Evolutionary conservation across 2,797 vertebrate genomes (phyloP), one percentile per base, ranked within the genome.

Genomic region (Pogoniulus pusillus): DNA sequence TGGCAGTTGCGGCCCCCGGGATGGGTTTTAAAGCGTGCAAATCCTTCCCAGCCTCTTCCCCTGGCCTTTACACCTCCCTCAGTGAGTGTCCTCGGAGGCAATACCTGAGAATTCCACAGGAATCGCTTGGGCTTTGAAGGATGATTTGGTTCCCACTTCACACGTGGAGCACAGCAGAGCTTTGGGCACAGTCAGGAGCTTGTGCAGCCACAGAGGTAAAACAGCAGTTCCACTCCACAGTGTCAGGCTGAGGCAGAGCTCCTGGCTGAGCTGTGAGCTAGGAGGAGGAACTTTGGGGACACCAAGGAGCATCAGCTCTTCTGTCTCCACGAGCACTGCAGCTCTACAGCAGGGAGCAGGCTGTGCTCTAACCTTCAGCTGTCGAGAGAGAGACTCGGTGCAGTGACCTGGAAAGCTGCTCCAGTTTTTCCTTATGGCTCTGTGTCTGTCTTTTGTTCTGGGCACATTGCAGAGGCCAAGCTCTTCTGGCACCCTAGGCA

Each of bases 81-180:
- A 9, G 43, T 2, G 6, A 39, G 18, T 13, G 18, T 16, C 2
- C 18, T 19, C 66, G 20, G 51, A 39, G 34, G 51, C n/a, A 54
- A 26, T 47, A 26, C 37, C 12, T 18, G 29, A 51, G 75, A 29
- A 3, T 74, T 64, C 24, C 20, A 0, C 1, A 68, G 60, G 59
- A 24, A 19, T n/a, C 26, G 2, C 47, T 60, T 29, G 41, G 91
- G 20, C 23, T 77, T 37, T 51, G 12, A 32, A 30, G 66, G 53
- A 62, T 34, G 51, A 2, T 71, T 86, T 71, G 54, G n/a, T 60
- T 60, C 71, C 4, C 7, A 1, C 8, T 39, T 70, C 32, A 4
- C 0, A 1, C 27, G 17, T 57, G 7, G 12, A 39, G 1, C 49
- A 23, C 26, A 51, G 4, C 10, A 35, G 24, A 9, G 18, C 12